These are phyloP conservation scores for Gibbula magus DNA, from an alignment of 2,888 invertebrate genomes.

Conservation along the genomic window DNA sequence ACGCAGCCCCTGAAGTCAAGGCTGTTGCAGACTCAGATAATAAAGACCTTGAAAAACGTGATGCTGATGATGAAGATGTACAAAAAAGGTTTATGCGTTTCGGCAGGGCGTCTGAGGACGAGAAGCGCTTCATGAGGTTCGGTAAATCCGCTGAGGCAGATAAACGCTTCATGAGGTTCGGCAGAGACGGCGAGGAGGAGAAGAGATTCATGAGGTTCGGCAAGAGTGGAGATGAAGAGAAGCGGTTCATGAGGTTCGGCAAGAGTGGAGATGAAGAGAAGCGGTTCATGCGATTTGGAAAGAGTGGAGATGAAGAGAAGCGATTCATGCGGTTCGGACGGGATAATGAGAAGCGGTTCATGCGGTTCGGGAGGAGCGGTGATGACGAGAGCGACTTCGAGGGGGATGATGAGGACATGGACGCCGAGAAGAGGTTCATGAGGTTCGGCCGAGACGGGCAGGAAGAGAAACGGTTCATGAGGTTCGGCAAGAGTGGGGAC, in stretches of 20 bases:
- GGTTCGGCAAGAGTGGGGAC: slow-evolving; percentile 45
- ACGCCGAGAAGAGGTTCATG: slow-evolving; percentile 52
- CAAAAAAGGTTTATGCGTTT: slow-evolving; percentile 62
- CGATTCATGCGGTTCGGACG: slow-evolving; percentile 63
- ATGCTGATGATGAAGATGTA: slow-evolving; percentile 30
- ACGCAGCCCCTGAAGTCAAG: slow-evolving; percentile 12
- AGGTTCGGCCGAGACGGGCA: slow-evolving; percentile 47
- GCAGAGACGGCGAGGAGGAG: slow-evolving; percentile 35
- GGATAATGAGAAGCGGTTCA: slow-evolving; percentile 51
- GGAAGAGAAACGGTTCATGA: slow-evolving; percentile 51
- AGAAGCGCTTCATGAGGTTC: slow-evolving; percentile 47
- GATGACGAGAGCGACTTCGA: slow-evolving; percentile 53
- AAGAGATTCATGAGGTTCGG: slow-evolving; percentile 49
- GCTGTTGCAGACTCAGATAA: slow-evolving; percentile 30
- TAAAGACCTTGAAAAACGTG: slow-evolving; percentile 49
- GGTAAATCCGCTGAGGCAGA: slow-evolving; percentile 40
- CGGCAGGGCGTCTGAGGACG: slow-evolving; percentile 43
- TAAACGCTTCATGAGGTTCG: slow-evolving; percentile 48
- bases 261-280: slow-evolving; percentile 47
- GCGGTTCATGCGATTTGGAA: slow-evolving; percentile 62
- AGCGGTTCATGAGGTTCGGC: slow-evolving; percentile 60
- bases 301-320: slow-evolving; percentile 48
- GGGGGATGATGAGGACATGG: slow-evolving; percentile 50
- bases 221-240: slow-evolving; percentile 23
- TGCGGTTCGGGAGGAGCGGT: slow-evolving; percentile 53